Evolutionary conservation across 2,113 vertebrate species (phyloP), one percentile per base, ranked within the genome.

Genomic region (Gorsachius goisagi): DNA sequence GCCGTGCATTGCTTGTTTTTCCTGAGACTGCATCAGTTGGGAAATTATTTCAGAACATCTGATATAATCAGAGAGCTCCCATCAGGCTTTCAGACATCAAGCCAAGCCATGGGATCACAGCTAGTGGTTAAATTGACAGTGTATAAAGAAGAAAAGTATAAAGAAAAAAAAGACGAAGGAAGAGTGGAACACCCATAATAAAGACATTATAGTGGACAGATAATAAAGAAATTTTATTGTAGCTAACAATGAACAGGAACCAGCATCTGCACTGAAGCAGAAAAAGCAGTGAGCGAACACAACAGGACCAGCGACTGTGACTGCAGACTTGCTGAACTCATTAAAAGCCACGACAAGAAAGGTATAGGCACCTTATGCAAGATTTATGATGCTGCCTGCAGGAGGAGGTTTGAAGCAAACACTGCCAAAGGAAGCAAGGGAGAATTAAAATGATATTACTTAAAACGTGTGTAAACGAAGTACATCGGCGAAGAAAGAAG

Each of bases 381-480:
- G 90, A 95, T 96, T 96, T 90, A 95, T 87, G 86, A 83, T 52
- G 59, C 66, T 89, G 62, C 79, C 49, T 80, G 27, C 58, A 60
- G 78, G 81, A 95, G 52, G 74, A 74, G 33, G 11, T 37, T 78
- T 9, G 8, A 74, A 80, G 63, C 41, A 39, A 90, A 86, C 39
- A n/a, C 76, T 84, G 52, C 50, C 80, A 83, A 53, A 87, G 64
- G 56, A 89, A 79, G 66, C n/a, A 71, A 88, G 28, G 1, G 5
- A 80, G 76, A 73, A 85, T 53, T 82, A 78, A 78, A 91, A 85
- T 28, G 1, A 9, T 72, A 78, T 50, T 71, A 67, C 53, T 88
- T 59, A 52, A 93, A 91, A 67, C 0, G 4, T 24, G 44, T 27
- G 26, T 62, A 85, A 93, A 80, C 60, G 84, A 75, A 94, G 37